These are phyloP conservation scores for Acanthococcus lagerstroemiae DNA, from an alignment of 2,888 invertebrate genomes.

Conservation along the genomic window DNA sequence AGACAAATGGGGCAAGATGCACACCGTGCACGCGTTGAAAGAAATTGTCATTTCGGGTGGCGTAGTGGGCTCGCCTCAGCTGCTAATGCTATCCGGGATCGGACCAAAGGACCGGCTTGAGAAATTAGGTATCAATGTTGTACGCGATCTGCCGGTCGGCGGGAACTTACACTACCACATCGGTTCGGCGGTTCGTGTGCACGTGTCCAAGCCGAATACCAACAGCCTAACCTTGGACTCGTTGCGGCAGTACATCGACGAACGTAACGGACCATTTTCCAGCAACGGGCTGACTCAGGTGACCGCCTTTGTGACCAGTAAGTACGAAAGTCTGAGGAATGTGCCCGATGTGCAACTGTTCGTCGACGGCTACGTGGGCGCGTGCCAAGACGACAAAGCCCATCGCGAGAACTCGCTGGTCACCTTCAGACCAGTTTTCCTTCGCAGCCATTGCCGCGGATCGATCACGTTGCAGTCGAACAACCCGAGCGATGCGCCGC, in stretches of 20 bases:
- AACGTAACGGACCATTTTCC: conserved; percentile 42
- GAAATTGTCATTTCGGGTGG: conserved; percentile 59
- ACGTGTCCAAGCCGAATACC: conserved; percentile 25
- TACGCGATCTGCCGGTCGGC: conserved; percentile 47
- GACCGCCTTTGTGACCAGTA: conserved; percentile 42
- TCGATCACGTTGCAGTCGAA: conserved; percentile 41
- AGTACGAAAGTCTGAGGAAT: conserved; percentile 37
- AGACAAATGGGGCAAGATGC: conserved; percentile 36
- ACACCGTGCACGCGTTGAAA: conserved; percentile 50
- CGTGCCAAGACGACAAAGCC: conserved; percentile 15
- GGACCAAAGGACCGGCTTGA: conserved; percentile 46
- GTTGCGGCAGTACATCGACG: conserved; percentile 39
- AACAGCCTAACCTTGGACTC: neutral
- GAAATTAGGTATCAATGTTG: conserved; percentile 43
- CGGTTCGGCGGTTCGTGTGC: conserved; percentile 37
- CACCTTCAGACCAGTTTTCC: conserved; percentile 36
- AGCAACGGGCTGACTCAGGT: conserved; percentile 44
- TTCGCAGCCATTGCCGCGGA: conserved; percentile 42
- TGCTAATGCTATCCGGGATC: too few species aligned
- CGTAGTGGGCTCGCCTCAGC: conserved; percentile 54
- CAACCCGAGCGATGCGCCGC: conserved; percentile 45
- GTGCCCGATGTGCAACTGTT: conserved; percentile 43
- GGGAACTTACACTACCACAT: conserved; percentile 50
- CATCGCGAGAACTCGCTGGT: conserved; percentile 31
- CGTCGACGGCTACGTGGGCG: conserved; percentile 41